phyloP scores from a whole-genome alignment of 1,140 invertebrate species.

The Papilio machaon region DNA sequence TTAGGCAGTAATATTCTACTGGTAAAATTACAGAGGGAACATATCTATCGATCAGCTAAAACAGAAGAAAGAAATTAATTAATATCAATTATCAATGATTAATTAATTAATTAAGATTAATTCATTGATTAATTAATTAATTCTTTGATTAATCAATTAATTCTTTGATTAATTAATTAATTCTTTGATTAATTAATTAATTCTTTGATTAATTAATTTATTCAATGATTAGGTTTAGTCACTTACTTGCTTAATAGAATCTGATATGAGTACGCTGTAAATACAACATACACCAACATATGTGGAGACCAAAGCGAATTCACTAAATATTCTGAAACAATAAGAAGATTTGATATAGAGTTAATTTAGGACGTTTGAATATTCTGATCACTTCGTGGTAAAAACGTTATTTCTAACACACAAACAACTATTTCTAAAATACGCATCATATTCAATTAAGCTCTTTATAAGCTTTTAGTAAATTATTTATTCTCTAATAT shows the following conservation, averaged over 20 bases:
- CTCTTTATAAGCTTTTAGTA: not conserved
- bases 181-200: not conserved
- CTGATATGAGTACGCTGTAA: slow-evolving; percentile 89
- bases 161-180: not conserved
- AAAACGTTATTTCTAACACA: not conserved
- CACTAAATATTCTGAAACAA: slow-evolving; percentile 84
- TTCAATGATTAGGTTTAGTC: not conserved
- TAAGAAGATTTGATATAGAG: not conserved
- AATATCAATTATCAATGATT: slow-evolving; percentile 20
- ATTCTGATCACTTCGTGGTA: not conserved
- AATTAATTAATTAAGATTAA: not conserved
- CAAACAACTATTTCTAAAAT: too few relatives aligned
- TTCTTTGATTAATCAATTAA: slow-evolving; percentile 15
- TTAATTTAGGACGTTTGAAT: not conserved
- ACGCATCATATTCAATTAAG: not conserved
- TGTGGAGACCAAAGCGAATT: slow-evolving; percentile 84
- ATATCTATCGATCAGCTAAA: slow-evolving; percentile 79
- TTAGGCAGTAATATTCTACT: slow-evolving; percentile 83
- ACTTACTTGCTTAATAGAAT: slow-evolving; percentile 81
- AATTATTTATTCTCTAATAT: not conserved
- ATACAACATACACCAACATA: slow-evolving; percentile 89
- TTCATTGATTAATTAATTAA: not conserved
- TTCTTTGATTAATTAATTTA: not conserved
- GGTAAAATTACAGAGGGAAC: slow-evolving; percentile 62
- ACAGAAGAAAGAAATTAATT: slow-evolving; percentile 45